Percentiles rank a stretch among this genome's conserved stretches.
Evolutionary conservation across 2,888 invertebrate genomes (phyloP).

Genomic region (Andrena dorsata): DNA sequence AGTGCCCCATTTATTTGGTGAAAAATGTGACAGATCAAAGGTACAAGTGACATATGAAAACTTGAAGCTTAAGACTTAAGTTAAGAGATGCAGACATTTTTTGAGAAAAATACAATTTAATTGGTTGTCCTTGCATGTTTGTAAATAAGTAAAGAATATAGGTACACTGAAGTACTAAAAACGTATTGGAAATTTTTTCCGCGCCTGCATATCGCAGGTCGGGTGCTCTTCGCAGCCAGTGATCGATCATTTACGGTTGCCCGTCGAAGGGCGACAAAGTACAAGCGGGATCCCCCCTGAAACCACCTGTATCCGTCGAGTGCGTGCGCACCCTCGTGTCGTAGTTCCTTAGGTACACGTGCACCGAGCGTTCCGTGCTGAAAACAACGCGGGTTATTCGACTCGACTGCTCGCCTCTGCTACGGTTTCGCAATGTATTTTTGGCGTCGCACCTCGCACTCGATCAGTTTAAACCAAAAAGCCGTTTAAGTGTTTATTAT

Average conservation of each 20-base stretch:
- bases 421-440: conserved; percentile 61
- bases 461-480: conserved; percentile 71
- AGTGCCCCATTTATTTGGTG: not conserved
- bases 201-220: not conserved
- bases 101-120: no score
- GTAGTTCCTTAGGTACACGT: conserved; percentile 59
- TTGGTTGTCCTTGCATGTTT: no score
- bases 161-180: not conserved
- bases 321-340: conserved; percentile 46
- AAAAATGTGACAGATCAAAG: not conserved
- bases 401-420: conserved; percentile 26
- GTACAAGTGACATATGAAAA: no score
- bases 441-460: conserved; percentile 60
- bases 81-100: no score
- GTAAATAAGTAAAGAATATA: no score
- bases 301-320: conserved; percentile 68
- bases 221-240: conserved; percentile 20
- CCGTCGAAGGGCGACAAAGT: conserved; percentile 52
- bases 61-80: no score
- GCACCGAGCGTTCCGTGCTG: conserved; percentile 40
- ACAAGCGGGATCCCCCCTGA: conserved; percentile 42
- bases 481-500: not conserved
- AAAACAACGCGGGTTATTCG: conserved; percentile 25
- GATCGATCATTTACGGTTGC: conserved; percentile 55
- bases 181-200: not conserved